Evolutionary conservation across 2,888 invertebrate species (phyloP), one percentile per base, ranked within the genome.

Genomic region (Phragmatobia fuliginosa): DNA sequence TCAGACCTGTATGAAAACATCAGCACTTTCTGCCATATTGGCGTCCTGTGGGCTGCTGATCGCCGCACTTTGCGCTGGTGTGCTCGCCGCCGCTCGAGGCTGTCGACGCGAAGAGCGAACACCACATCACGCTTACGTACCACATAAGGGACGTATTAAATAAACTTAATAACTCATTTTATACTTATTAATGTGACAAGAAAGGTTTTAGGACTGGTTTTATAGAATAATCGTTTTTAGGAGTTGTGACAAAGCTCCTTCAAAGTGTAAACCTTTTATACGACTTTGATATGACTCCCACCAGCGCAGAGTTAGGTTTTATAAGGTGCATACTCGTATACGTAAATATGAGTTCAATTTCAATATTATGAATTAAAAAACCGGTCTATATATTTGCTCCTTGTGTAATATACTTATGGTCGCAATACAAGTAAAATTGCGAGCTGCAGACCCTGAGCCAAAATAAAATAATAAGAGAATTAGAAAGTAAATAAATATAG

Each of bases 11-110:
- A 92, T 96, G 83, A 95, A 94, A 82, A 96, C 96, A 3, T 95
- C 96, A 68, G 96, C 97, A 0, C 92, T 97, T 56, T 97, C 97
- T 21, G 97, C 97, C 16, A 91, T 97, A 79, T 94, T 97, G 59
- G 97, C 96, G 14, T 95, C 96, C 0, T 96, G 96, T 70, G 97
- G 97, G 14, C 95, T 97, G n/a, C 85, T 97, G 25, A 93, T 98
- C 74, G 97, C 97, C 60, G 96, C 97, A 63, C 92, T 98, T 71
- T 96, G 96, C 0, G 97, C 97, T 14, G 97, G 97, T 0, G 94
- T 98, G 33, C 94, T 98, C 78, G 97, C 97, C 0, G 97, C 98
- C 71, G 98, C 98, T 85, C 96, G 97, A 21, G 96, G 97, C 75
- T 96, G 98, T 91, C 95, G 97, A 75, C 95, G 96, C 31, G 95